phyloP scores from a whole-genome alignment of 2,113 vertebrate species.

The Ammospiza caudacuta region DNA sequence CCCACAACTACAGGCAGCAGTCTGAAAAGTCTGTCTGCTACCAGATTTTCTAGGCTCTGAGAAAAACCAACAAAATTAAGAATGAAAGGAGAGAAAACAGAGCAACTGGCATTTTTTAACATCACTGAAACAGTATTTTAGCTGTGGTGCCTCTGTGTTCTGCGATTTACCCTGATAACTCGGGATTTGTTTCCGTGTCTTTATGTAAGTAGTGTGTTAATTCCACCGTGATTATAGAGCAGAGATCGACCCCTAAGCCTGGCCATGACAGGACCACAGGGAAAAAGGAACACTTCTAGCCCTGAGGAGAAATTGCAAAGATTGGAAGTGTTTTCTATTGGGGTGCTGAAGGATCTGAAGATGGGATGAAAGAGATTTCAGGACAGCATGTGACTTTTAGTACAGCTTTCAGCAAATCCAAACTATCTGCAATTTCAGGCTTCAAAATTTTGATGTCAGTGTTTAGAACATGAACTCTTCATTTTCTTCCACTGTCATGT shows the following conservation, averaged over 20 bases:
- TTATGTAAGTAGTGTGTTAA: neutral
- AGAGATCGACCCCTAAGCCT: neutral
- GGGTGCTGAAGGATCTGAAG: neutral
- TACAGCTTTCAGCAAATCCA: neutral
- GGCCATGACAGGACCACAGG: neutral
- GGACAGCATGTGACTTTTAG: neutral
- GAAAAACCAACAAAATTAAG: neutral
- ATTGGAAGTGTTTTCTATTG: neutral
- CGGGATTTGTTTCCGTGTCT: neutral
- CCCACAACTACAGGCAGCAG: neutral
- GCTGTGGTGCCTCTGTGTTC: rapidly evolving
- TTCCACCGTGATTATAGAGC: neutral
- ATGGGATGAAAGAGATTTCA: neutral
- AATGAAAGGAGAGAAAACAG: neutral
- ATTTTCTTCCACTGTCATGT: neutral
- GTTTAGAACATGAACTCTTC: neutral
- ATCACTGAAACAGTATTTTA: neutral
- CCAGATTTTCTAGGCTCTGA: neutral
- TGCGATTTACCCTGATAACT: neutral
- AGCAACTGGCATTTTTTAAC: neutral
- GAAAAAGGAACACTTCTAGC: neutral
- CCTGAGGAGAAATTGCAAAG: neutral
- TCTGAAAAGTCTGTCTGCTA: neutral
- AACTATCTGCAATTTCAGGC: neutral
- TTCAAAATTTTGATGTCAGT: neutral